A percentile compares a stretch with the other conserved stretches of the same genome.
Evolutionary conservation across 2,797 vertebrate species (phyloP).

Genomic region (Vireo griseus): DNA sequence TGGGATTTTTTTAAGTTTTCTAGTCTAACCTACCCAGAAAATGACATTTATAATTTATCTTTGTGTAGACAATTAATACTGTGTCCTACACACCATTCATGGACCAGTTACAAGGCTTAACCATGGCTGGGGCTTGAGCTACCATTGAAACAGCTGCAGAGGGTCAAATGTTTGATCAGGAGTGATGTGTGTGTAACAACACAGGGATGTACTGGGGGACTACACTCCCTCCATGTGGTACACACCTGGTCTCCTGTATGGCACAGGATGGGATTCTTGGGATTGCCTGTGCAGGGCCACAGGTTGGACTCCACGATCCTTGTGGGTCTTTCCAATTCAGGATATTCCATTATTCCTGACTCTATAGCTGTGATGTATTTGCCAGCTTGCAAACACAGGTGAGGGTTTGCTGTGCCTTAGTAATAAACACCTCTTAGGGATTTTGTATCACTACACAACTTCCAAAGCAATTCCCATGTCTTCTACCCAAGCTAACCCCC

Average conservation of each 20-base stretch:
- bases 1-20: rapidly evolving
- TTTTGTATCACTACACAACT: not conserved
- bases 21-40: not conserved
- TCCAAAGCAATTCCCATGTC: not conserved
- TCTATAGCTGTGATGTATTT: not conserved
- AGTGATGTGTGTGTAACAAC: not conserved
- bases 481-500: not conserved
- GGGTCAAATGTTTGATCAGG: not conserved
- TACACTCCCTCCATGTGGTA: not conserved
- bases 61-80: not conserved
- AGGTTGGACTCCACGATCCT: not conserved
- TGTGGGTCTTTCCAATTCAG: not conserved
- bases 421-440: not conserved
- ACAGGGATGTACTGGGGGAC: not conserved
- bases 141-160: not conserved
- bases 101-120: not conserved
- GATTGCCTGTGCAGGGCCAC: not conserved
- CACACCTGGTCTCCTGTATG: not conserved
- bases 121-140: not conserved
- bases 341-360: not conserved
- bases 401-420: not conserved
- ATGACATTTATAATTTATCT: not conserved
- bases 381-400: not conserved
- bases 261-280: not conserved
- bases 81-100: not conserved